phyloP scores from a whole-genome alignment of 2,797 vertebrate species.

The Girardinus metallicus region DNA sequence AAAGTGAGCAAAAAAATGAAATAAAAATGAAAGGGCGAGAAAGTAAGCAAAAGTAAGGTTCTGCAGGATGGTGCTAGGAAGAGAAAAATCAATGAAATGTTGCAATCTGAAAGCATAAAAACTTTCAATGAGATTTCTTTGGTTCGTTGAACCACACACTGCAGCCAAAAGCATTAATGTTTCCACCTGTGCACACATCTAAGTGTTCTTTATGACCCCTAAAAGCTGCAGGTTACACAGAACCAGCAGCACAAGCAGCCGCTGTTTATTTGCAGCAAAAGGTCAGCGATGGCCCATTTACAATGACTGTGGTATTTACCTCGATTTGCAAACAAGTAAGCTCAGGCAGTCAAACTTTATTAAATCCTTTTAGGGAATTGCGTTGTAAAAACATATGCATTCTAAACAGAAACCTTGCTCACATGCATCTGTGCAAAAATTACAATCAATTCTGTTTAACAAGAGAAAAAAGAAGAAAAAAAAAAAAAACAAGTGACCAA shows the following conservation, averaged over 20 bases:
- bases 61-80: constrained; percentile 29
- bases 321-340: constrained; percentile 58
- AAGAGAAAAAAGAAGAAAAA: constrained; percentile 16
- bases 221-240: constrained; percentile 48
- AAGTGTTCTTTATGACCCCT: constrained; percentile 53
- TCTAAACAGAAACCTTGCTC: constrained; percentile 16
- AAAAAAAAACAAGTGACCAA: constrained; percentile 45
- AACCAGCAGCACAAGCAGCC: constrained; percentile 40
- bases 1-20: constrained; percentile 52
- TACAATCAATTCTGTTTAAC: constrained; percentile 37
- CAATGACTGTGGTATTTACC: constrained; percentile 55
- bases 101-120: constrained; percentile 7
- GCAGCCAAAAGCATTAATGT: constrained; percentile 27
- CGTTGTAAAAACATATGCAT: constrained; percentile 21
- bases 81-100: constrained; percentile 7
- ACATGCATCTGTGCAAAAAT: neutral
- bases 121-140: constrained; percentile 8
- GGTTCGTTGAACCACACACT: constrained; percentile 30
- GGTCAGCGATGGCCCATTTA: constrained; percentile 62
- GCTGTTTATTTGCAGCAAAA: constrained; percentile 58
- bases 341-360: constrained; percentile 41
- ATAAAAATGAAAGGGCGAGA: constrained; percentile 46
- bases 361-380: constrained; percentile 20
- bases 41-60: constrained; percentile 69
- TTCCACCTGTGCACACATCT: constrained; percentile 27